Percentiles rank a stretch among this genome's conserved stretches.
Evolutionary conservation across 2,113 vertebrate species (phyloP).

Genomic region (Chamaea fasciata): DNA sequence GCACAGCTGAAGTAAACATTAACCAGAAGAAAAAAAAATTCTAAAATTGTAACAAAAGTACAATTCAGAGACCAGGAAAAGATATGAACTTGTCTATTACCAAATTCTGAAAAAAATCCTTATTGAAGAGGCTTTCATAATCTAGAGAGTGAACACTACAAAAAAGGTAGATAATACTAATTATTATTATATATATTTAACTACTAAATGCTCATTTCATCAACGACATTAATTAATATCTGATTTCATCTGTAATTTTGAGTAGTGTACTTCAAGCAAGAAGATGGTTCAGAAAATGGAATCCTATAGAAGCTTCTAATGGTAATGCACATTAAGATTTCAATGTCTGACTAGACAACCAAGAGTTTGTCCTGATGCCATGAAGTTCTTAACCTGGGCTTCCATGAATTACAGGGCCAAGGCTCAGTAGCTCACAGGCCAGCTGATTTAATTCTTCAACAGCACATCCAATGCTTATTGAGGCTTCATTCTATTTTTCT

Average conservation of each 20-base stretch:
- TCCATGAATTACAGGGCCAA: background rate
- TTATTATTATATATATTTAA: background rate
- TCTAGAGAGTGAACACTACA: background rate
- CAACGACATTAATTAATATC: background rate
- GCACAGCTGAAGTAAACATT: background rate
- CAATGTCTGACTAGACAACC: background rate
- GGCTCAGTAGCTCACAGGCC: background rate
- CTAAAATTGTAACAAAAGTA: background rate
- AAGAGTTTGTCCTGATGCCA: background rate
- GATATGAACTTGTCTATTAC: background rate
- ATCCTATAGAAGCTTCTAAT: background rate
- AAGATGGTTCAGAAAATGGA: background rate
- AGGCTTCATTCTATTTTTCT: background rate
- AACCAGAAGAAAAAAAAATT: background rate
- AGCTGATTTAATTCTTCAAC: background rate
- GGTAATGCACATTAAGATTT: background rate
- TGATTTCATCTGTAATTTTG: background rate
- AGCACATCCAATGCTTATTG: background rate
- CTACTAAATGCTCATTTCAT: background rate
- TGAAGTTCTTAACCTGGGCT: background rate
- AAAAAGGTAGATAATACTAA: background rate
- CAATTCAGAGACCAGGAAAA: background rate
- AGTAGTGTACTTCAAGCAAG: background rate
- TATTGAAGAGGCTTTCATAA: background rate
- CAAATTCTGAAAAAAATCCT: background rate